A percentile compares a stretch with the other conserved stretches of the same genome.
phyloP scores from a whole-genome alignment of 2,113 vertebrate genomes.

The Gobio gobio region DNA sequence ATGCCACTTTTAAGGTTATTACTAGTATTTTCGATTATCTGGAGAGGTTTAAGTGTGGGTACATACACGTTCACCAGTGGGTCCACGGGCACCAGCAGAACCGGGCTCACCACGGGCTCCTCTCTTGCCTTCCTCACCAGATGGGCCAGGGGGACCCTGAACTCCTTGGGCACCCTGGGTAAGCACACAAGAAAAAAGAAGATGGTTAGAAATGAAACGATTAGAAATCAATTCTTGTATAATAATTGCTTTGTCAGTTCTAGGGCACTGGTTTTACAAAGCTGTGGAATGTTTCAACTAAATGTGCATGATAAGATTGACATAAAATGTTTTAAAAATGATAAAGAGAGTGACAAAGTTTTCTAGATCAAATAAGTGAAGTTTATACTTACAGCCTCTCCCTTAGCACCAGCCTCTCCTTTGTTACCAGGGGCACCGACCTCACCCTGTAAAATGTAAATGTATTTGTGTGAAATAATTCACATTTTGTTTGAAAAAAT shows the following conservation, averaged over 20 bases:
- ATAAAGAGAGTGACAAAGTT: background rate
- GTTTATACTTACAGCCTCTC: conserved; percentile 86
- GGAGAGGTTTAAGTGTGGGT: background rate
- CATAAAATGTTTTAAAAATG: background rate
- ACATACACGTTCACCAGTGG: conserved; percentile 91
- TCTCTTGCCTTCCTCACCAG: conserved; percentile 97
- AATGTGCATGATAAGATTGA: background rate
- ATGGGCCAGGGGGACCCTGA: conserved; percentile 88
- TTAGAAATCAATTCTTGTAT: background rate
- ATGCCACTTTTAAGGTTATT: background rate
- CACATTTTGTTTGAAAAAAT: background rate
- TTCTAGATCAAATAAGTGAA: background rate
- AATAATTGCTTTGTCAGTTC: background rate
- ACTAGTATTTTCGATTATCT: background rate
- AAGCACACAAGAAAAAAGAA: conserved; percentile 21
- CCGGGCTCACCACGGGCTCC: conserved; percentile 94
- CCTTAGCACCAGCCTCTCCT: conserved; percentile 92
- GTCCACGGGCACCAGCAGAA: conserved; percentile 83
- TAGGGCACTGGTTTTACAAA: background rate
- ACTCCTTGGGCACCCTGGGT: conserved; percentile 84
- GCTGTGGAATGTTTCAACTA: background rate
- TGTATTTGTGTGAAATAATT: conserved; percentile 13
- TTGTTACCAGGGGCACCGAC: conserved; percentile 89
- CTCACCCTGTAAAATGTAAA: conserved; percentile 82
- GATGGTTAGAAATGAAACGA: conserved; percentile 1